These are phyloP conservation scores for Syngnathus acus DNA, from an alignment of 2,797 vertebrate genomes.

Conservation along the genomic window DNA sequence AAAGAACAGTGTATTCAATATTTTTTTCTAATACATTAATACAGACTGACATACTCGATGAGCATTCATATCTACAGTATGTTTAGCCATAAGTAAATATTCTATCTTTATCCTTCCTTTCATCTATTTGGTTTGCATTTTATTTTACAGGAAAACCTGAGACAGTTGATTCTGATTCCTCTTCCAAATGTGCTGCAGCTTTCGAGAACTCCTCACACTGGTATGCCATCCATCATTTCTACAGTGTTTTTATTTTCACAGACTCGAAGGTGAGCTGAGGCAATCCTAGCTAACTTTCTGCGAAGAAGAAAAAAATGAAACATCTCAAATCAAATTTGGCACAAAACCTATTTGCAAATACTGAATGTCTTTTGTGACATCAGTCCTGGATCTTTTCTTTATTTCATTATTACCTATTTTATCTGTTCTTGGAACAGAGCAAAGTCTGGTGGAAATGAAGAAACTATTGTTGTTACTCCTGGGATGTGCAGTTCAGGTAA, in stretches of 20 bases:
- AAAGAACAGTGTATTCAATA: not conserved
- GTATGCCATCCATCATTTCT: slow-evolving; percentile 50
- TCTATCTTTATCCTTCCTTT: not conserved
- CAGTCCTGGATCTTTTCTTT: not conserved
- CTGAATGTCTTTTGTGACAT: not conserved
- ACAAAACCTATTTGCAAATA: no score
- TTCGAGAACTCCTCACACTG: slow-evolving; percentile 83
- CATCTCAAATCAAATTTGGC: no score
- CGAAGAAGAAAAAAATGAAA: no score
- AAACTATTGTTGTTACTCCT: slow-evolving; percentile 84
- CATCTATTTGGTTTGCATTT: not conserved
- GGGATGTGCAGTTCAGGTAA: slow-evolving; percentile 95
- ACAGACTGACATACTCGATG: not conserved
- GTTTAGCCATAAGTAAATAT: not conserved
- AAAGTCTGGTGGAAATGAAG: slow-evolving; percentile 87
- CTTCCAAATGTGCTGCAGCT: slow-evolving; percentile 87
- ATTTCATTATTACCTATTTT: not conserved
- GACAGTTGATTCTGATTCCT: slow-evolving; percentile 88
- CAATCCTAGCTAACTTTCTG: not conserved
- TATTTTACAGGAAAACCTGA: slow-evolving; percentile 77
- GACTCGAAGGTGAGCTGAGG: not conserved
- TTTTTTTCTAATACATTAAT: not conserved
- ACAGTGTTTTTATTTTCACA: not conserved
- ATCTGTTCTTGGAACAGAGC: slow-evolving; percentile 60
- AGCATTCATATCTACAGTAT: not conserved